These are phyloP conservation scores for Drusus annulatus DNA, from an alignment of 1,140 invertebrate species.

Conservation along the genomic window DNA sequence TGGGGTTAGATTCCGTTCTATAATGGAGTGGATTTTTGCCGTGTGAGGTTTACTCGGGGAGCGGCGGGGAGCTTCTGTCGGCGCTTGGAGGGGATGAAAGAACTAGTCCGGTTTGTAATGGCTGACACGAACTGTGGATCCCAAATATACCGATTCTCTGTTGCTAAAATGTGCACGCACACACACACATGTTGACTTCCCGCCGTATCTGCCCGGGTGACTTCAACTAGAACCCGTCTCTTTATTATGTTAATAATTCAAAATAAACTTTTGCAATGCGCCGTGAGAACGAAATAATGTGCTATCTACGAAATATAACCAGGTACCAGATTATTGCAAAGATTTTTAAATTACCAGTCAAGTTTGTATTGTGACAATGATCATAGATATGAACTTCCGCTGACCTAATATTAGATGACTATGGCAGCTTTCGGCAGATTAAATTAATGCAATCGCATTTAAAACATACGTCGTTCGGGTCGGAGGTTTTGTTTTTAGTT, in stretches of 20 bases:
- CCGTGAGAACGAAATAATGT: background rate
- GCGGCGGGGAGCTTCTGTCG: conserved; percentile 11
- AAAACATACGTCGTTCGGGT: too few species aligned
- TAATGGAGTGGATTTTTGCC: conserved; percentile 60
- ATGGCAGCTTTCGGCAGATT: too few species aligned
- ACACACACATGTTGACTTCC: background rate
- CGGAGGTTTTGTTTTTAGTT: too few species aligned
- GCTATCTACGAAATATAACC: too few species aligned
- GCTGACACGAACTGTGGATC: conserved; percentile 4
- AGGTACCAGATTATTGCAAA: too few species aligned
- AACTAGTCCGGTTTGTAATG: conserved; percentile 36
- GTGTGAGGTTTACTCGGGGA: conserved; percentile 45
- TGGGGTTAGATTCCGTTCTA: conserved; percentile 58
- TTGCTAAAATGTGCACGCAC: background rate
- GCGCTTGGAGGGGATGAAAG: conserved; percentile 31
- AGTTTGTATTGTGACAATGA: too few species aligned
- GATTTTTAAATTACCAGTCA: too few species aligned
- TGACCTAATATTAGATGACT: too few species aligned
- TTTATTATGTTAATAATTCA: background rate
- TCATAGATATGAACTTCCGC: too few species aligned
- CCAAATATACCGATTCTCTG: background rate
- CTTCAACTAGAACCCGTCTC: background rate
- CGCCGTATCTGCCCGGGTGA: background rate
- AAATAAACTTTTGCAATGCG: background rate
- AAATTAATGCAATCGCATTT: too few species aligned